A percentile compares a stretch with the other conserved stretches of the same genome.
phyloP scores from a whole-genome alignment of 2,797 vertebrate species.

The Xenops minutus region DNA sequence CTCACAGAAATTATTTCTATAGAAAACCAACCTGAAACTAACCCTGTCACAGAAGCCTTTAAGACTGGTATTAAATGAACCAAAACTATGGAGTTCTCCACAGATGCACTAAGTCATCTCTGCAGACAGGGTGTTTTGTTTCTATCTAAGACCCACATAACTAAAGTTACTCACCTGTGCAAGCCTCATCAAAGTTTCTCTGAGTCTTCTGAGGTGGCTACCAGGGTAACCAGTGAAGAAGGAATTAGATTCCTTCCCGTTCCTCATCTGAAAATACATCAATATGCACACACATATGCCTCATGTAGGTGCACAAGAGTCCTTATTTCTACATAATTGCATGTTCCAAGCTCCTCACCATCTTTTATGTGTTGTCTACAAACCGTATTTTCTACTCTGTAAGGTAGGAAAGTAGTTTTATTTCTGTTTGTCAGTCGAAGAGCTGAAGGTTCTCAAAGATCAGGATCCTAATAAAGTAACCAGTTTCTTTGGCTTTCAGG shows the following conservation, averaged over 20 bases:
- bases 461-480: background rate
- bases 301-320: background rate
- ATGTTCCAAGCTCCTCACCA: background rate
- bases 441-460: background rate
- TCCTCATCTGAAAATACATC: background rate
- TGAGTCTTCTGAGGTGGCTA: background rate
- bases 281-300: fast-evolving
- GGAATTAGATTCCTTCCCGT: background rate
- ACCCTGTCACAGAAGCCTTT: background rate
- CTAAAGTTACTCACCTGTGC: background rate
- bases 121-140: background rate
- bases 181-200: background rate
- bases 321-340: background rate
- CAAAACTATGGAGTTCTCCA: background rate
- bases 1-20: background rate
- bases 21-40: background rate
- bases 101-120: background rate
- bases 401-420: background rate
- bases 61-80: background rate
- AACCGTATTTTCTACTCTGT: background rate
- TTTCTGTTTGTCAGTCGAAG: background rate
- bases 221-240: background rate
- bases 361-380: background rate
- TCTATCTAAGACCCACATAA: background rate
- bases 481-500: background rate